Conservation (phyloP, 2,888 invertebrate genomes). For the Tridacna gigas region DNA sequence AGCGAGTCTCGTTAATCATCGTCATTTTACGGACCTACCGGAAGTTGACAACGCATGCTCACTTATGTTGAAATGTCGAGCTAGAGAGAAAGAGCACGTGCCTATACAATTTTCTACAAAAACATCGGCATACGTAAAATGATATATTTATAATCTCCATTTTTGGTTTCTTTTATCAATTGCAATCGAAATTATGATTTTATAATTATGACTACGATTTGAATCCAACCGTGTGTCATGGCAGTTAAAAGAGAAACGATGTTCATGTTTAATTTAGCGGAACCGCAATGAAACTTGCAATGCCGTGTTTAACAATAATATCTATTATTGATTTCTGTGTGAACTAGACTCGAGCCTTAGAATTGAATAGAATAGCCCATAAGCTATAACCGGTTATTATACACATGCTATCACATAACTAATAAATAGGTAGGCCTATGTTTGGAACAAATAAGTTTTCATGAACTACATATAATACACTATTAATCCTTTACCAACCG, state of each 20-base stretch:
- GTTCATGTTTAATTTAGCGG: too few relatives aligned
- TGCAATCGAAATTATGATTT: conserved; percentile 26
- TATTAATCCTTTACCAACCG: too few relatives aligned
- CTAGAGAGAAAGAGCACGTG: conserved; percentile 18
- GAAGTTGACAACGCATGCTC: conserved; percentile 33
- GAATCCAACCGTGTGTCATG: not conserved
- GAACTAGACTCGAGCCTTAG: too few relatives aligned
- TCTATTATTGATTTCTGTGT: too few relatives aligned
- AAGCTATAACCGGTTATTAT: too few relatives aligned
- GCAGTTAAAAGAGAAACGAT: not conserved
- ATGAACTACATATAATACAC: too few relatives aligned
- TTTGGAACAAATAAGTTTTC: too few relatives aligned
- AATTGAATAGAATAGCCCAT: too few relatives aligned
- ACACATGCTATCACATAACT: too few relatives aligned
- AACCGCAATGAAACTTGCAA: too few relatives aligned
- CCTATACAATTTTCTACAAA: conserved; percentile 1
- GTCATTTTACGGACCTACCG: conserved; percentile 32
- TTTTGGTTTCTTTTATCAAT: not conserved
- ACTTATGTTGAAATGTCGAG: conserved; percentile 21
- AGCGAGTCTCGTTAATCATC: conserved; percentile 38
- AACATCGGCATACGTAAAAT: conserved; percentile 14
- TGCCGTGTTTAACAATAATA: too few relatives aligned
- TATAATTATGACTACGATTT: conserved; percentile 39
- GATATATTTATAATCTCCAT: conserved; percentile 7
- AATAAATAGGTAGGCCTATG: too few relatives aligned